Evolutionary conservation across 2,888 invertebrate genomes (phyloP).

Genomic region (Drosophila suboccidentalis): DNA sequence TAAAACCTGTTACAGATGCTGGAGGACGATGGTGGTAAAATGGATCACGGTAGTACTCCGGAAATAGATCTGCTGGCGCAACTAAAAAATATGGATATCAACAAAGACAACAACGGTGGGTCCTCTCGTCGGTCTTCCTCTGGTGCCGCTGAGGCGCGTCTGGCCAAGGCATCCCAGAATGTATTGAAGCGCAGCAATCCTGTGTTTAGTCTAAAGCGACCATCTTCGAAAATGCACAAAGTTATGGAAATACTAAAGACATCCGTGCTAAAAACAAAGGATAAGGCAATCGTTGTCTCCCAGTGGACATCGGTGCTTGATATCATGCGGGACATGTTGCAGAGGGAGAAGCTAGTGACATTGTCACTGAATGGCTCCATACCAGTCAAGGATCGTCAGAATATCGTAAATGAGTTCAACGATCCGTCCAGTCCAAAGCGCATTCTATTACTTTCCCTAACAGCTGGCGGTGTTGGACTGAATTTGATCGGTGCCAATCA

Average conservation of each 20-base stretch:
- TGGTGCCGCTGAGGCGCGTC: constrained; percentile 81
- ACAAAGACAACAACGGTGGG: constrained; percentile 75
- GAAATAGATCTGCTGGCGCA: constrained; percentile 89
- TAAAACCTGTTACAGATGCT: constrained; percentile 85
- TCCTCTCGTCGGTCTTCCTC: constrained; percentile 5
- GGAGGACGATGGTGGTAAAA: constrained; percentile 83
- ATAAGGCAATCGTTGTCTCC: constrained; percentile 95
- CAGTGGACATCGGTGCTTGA: constrained; percentile 96
- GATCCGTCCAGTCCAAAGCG: constrained; percentile 87
- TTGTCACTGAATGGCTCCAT: constrained; percentile 92
- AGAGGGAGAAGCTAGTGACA: constrained; percentile 86
- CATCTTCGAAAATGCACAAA: constrained; percentile 89
- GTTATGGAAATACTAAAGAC: constrained; percentile 87
- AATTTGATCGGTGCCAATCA: constrained; percentile 97
- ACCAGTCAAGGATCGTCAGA: constrained; percentile 90
- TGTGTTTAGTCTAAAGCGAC: constrained; percentile 88
- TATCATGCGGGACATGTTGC: constrained; percentile 90
- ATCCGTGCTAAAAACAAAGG: constrained; percentile 86
- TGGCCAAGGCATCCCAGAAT: constrained; percentile 88
- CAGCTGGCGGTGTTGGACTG: constrained; percentile 98
- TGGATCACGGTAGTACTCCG: constrained; percentile 71
- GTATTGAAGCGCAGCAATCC: constrained; percentile 90
- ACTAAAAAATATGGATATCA: constrained; percentile 88
- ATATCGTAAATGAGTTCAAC: constrained; percentile 91
- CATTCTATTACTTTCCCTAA: constrained; percentile 93